Conservation (phyloP, 2,797 vertebrate species). For the Diceros bicornis region DNA sequence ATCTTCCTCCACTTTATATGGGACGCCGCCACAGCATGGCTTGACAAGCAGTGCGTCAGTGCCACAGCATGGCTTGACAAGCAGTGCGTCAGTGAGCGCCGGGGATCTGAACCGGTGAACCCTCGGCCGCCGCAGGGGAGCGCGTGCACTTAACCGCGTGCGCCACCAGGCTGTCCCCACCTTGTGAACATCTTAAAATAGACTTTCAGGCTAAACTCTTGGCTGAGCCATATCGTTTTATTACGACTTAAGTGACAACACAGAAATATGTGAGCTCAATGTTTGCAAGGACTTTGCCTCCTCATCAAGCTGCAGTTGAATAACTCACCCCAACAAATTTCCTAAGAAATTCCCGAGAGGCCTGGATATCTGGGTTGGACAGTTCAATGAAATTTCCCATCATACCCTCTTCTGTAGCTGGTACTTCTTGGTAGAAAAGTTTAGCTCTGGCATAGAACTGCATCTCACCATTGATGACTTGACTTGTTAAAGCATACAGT, state of each 20-base stretch:
- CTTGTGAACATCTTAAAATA: slow-evolving; percentile 50
- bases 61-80: no score
- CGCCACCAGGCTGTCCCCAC: no score
- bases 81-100: no score
- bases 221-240: not conserved
- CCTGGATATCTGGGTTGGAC: slow-evolving; percentile 94
- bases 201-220: not conserved
- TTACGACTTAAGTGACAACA: not conserved
- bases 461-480: slow-evolving; percentile 97
- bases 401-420: slow-evolving; percentile 97
- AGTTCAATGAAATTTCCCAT: slow-evolving; percentile 97
- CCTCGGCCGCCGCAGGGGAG: no score
- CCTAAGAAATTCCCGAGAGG: slow-evolving; percentile 94
- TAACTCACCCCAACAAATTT: slow-evolving; percentile 96
- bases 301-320: slow-evolving; percentile 63
- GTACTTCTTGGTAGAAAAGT: slow-evolving; percentile 95
- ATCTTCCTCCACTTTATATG: no score
- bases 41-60: no score
- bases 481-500: slow-evolving; percentile 96
- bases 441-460: slow-evolving; percentile 98
- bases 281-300: slow-evolving; percentile 34
- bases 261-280: not conserved
- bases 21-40: no score
- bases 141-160: no score
- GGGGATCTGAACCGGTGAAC: no score